Evolutionary conservation across 2,888 invertebrate species (phyloP), one percentile per base, ranked within the genome.

Genomic region (Chymomyza caudatula): DNA sequence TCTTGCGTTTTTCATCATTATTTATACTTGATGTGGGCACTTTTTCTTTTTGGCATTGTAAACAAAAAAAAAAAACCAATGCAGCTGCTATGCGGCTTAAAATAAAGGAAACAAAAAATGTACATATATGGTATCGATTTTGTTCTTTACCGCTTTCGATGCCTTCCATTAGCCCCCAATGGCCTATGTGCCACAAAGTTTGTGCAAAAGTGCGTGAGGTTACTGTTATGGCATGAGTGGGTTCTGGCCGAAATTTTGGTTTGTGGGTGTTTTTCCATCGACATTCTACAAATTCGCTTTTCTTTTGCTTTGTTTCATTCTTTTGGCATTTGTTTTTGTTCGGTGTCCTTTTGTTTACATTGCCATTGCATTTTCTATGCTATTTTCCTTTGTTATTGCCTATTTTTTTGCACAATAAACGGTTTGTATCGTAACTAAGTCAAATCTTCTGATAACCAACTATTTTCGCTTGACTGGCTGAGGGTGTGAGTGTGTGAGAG

Each of bases 391-490:
- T 66, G 64, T 52, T 63, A 63, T 55, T 57, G 63, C 43, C 79
- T 67, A 75, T 75, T 74, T 76, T 66, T 76, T 68, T 17, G 75
- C 76, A 85, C 77, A 77, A 85, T 78, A 85, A 86, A 80, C 84
- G 85, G 73, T 86, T 85, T 85, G 71, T 79, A 76, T 86, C 87
- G 87, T 86, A 84, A 85, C 68, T 83, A 67, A 86, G 83, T 87
- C 83, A 83, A 85, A 84, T 76, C 73, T 73, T 73, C 47, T 59
- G 60, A 69, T 66, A 61, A 77, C 67, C 70, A 42, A 19, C 61
- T 20, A 54, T 44, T 42, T 47, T 47, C 13, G 47, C 49, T 47
- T 37, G 29, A 13, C 8, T 25, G 29, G 11, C 25, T 6, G 37
- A 23, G 29, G 15, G 17, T 54, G 25, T 60, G 23, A 55, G 8